Base-by-base conservation (phyloP, 2,113 vertebrate genomes). In the Periophthalmodon schlosseri region DNA sequence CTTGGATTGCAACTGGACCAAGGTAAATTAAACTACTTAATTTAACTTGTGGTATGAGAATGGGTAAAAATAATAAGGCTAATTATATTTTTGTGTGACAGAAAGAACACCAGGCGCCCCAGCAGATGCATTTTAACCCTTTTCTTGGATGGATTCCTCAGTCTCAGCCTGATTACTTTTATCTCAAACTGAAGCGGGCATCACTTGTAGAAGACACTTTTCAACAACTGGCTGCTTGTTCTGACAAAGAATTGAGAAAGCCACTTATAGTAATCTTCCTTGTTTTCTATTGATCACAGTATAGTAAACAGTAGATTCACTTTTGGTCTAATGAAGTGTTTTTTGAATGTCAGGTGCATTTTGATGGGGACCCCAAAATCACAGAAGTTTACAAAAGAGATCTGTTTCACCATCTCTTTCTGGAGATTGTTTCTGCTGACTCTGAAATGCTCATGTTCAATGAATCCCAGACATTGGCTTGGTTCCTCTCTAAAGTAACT, bases 401-500 rank as follows among this genome's bases (percentile, higher is more conserved):
- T 72, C 93, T 95, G 57, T 93, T 94, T 80, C 73, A 89, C 0
- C 75, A 86, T 33, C 15, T 93, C 0, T 94, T 94, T 88, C 68
- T 92, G 14, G 69, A 93, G 60, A 77, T 95, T 71, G 1, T 85
- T 24, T 83, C 75, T 5, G 56, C 85, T 63, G 77, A 91, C 8
- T 93, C 85, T 64, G 82, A 66, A 14, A 89, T 94, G 90, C 92
- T 94, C 74, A 67, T 24, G 1, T 92, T 90, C 67, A 85, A 89
- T 28, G 84, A 94, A 54, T 72, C 88, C 0, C 10, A 76, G 58
- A 91, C 86, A 9, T 84, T 68, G 65, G 86, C 93, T 39, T 95
- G 95, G 94, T 95, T 95, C 80, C 89, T 94, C 15, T 75, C 87
- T 28, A 84, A 11, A 47, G 94, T 96, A 74, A 85, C 34, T n/a